Conservation (phyloP, 2,113 vertebrate species). For the Paraplagusia blochii region DNA sequence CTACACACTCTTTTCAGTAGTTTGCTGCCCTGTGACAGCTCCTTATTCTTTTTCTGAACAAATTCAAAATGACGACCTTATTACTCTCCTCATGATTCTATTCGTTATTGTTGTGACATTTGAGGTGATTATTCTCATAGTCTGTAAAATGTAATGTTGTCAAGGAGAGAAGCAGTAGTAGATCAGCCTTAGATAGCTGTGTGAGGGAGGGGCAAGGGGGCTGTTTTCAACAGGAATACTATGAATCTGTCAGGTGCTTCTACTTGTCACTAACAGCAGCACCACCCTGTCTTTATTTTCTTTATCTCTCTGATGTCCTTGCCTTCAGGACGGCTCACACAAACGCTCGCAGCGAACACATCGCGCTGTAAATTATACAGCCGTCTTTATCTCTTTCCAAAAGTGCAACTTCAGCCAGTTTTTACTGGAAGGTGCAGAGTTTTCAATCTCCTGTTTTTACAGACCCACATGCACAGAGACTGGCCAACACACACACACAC, state of each 20-base stretch:
- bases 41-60: no score
- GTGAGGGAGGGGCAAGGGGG: no score
- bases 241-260: conserved; percentile 33
- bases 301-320: conserved; percentile 47
- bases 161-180: neutral
- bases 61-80: no score
- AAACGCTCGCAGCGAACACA: conserved; percentile 7
- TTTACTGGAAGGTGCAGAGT: conserved; percentile 34
- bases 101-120: neutral
- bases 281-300: conserved; percentile 28
- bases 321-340: conserved; percentile 18
- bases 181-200: neutral
- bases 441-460: conserved; percentile 51
- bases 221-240: neutral
- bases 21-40: no score
- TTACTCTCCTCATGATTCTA: no score
- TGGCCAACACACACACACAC: conserved; percentile 17
- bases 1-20: no score
- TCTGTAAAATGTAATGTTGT: neutral
- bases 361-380: conserved; percentile 34
- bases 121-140: neutral
- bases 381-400: conserved; percentile 45
- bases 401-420: conserved; percentile 61
- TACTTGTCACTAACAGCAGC: conserved; percentile 29
- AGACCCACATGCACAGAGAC: conserved; percentile 32